Evolutionary conservation across 1,140 invertebrate species (phyloP).

Genomic region (Drosophila yakuba): DNA sequence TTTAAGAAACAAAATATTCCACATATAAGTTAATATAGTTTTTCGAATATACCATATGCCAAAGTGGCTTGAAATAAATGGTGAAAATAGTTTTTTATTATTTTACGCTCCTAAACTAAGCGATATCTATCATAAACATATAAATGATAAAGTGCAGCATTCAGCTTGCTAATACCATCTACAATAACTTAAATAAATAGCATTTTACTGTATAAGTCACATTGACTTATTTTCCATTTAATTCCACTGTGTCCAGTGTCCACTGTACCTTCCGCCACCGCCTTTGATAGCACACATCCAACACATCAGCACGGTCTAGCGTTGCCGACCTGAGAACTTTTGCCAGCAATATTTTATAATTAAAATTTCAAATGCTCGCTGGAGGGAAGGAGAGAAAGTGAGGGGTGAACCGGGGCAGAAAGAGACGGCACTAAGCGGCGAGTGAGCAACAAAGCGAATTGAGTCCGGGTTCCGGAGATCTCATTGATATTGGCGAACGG

Average conservation of each 20-base stretch:
- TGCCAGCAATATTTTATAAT: conserved; percentile 65
- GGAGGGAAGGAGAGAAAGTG: conserved; percentile 12
- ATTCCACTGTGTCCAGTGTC: not conserved
- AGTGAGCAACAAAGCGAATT: conserved; percentile 53
- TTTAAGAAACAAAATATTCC: no score
- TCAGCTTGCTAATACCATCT: no score
- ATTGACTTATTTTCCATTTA: no score
- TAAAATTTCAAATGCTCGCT: conserved; percentile 60
- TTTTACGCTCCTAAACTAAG: no score
- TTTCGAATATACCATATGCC: not conserved
- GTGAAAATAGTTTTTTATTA: no score
- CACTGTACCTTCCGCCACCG: conserved; percentile 21
- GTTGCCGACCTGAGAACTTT: conserved; percentile 46
- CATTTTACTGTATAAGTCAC: not conserved
- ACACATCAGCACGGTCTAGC: conserved; percentile 34
- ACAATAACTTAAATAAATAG: no score
- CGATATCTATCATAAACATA: no score
- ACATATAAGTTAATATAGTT: no score
- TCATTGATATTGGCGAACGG: conserved; percentile 54
- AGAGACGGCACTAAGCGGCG: conserved; percentile 17
- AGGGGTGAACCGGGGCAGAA: not conserved
- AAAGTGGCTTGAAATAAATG: not conserved
- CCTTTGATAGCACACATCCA: conserved; percentile 40
- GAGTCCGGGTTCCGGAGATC: conserved; percentile 35
- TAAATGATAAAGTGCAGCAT: no score